Base-by-base conservation (phyloP, 1,140 invertebrate genomes). In the Colletes latitarsis region DNA sequence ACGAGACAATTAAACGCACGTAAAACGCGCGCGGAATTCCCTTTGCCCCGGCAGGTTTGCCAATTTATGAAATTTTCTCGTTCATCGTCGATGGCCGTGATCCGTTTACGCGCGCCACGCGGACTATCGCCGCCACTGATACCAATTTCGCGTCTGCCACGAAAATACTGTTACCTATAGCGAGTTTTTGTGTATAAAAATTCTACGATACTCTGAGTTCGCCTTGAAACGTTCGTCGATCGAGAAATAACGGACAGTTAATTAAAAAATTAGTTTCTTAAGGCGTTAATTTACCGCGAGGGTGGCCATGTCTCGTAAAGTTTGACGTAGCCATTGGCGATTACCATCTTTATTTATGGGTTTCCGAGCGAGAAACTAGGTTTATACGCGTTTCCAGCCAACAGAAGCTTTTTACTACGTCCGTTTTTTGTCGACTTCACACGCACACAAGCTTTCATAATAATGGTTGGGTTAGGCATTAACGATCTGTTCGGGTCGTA, bases 281-380 rank as follows among this genome's bases (percentile, higher is more conserved):
- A 2, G 30, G 30, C 30, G 30, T 30, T 30, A 2, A 30, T 30
- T 30, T 2, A 2, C 30, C 30, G 30, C 30, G 30, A 30, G 30
- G 30, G 2, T 30, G 30, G 30, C 30, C 30, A 30, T 2, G 30
- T 30, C 30, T 12, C 19, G 63, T 49, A 57, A 67, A 75, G 2
- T n/a, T 15, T 3, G 5, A 15, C 41, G 6, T 8, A 9, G 6
- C 5, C 8, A 15, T 66, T 17, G 0, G 14, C 4, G 64, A 73
- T 82, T 69, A 64, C 57, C 69, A 41, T 52, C 41, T 5, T 21
- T 77, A 69, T 79, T 84, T 69, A 74, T 73, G 19, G 21, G 30
- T 46, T 69, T 60, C 43, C 39, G 4, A 2, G 64, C 30, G 74
- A 69, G 30, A 43, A 84, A 84, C 43, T 77, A 68, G 68, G 75